A percentile compares a stretch with the other conserved stretches of the same genome.
Evolutionary conservation across 2,888 invertebrate genomes (phyloP).

Genomic region (Ectemnius continuus): DNA sequence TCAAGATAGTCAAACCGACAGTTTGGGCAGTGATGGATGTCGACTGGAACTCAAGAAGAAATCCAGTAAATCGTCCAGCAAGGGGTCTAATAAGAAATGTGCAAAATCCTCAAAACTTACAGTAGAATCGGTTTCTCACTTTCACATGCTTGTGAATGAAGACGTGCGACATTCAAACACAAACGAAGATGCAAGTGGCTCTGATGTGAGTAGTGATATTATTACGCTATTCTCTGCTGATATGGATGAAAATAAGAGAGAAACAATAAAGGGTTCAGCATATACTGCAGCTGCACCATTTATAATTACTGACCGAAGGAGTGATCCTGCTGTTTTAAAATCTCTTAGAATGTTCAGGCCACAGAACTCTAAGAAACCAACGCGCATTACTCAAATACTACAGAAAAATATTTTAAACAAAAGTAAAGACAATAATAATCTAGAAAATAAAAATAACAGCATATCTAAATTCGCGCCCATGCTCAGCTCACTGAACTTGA

Average conservation of each 20-base stretch:
- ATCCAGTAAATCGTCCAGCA: slow-evolving; percentile 46
- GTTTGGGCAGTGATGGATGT: slow-evolving; percentile 78
- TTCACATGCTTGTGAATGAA: slow-evolving; percentile 74
- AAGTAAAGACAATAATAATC: slow-evolving; percentile 60
- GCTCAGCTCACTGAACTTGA: slow-evolving; percentile 77
- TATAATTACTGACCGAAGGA: slow-evolving; percentile 74
- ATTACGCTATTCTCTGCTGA: slow-evolving; percentile 75
- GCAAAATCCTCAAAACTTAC: slow-evolving; percentile 78
- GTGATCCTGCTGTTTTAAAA: slow-evolving; percentile 80
- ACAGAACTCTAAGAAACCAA: slow-evolving; percentile 70
- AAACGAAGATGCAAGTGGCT: slow-evolving; percentile 67
- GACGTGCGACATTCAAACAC: slow-evolving; percentile 64
- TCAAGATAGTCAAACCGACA: slow-evolving; percentile 78
- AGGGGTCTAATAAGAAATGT: slow-evolving; percentile 63
- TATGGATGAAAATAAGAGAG: slow-evolving; percentile 74
- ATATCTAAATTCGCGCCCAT: slow-evolving; percentile 72
- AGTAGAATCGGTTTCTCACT: slow-evolving; percentile 74
- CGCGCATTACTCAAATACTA: slow-evolving; percentile 63
- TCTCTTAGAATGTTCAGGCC: slow-evolving; percentile 80
- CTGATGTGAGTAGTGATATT: slow-evolving; percentile 74
- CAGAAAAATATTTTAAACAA: slow-evolving; percentile 68
- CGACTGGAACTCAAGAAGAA: slow-evolving; percentile 67
- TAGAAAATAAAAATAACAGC: slow-evolving; percentile 57
- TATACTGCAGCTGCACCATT: slow-evolving; percentile 73
- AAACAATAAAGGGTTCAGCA: slow-evolving; percentile 74